Conservation (phyloP, 2,113 vertebrate species). For the Benitochromis conjunctus region DNA sequence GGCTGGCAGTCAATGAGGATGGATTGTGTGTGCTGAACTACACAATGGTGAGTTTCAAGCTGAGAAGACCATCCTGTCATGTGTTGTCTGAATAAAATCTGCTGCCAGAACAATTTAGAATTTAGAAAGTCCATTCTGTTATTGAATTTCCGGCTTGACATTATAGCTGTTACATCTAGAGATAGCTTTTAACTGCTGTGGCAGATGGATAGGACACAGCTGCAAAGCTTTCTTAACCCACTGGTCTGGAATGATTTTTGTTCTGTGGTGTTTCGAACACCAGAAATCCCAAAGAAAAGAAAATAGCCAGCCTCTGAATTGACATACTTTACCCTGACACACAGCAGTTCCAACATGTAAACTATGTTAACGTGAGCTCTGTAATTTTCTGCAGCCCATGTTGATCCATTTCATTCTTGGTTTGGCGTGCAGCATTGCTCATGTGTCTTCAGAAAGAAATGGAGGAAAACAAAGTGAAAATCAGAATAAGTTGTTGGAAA, state of each 20-base stretch:
- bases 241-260: conserved; percentile 47
- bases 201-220: neutral
- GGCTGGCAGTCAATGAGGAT: conserved; percentile 88
- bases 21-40: conserved; percentile 83
- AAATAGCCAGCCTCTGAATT: conserved; percentile 24
- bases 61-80: neutral
- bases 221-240: conserved; percentile 11
- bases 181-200: neutral
- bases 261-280: conserved; percentile 27
- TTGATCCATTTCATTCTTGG: conserved; percentile 22
- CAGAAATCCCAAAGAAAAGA: conserved; percentile 41
- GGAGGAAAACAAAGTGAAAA: conserved; percentile 12
- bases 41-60: conserved; percentile 76
- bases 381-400: conserved; percentile 51
- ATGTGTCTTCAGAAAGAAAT: neutral
- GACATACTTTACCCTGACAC: conserved; percentile 20
- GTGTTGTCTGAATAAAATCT: neutral
- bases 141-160: neutral
- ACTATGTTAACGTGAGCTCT: conserved; percentile 38
- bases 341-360: conserved; percentile 35
- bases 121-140: neutral
- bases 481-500: conserved; percentile 6
- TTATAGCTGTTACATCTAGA: neutral
- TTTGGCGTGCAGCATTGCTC: conserved; percentile 11
- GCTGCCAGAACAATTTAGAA: neutral